These are phyloP conservation scores for Amiota mariae DNA, from an alignment of 2,888 invertebrate genomes.

Conservation along the genomic window DNA sequence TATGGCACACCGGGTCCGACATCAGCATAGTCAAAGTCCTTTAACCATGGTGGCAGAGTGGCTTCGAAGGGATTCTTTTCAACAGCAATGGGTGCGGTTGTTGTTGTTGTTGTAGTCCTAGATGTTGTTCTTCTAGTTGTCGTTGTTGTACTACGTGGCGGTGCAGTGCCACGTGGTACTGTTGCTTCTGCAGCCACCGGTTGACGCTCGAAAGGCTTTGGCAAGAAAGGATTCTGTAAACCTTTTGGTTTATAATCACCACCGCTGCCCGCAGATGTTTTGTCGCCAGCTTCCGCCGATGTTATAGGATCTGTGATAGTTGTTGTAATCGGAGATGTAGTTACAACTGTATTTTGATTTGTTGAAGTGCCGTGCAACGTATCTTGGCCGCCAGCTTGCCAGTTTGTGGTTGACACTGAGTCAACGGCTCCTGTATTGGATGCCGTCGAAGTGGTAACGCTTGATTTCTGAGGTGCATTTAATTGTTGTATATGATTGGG, in stretches of 20 bases:
- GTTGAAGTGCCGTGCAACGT: too few relatives aligned
- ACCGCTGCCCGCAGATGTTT: background rate
- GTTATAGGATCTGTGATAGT: slow-evolving; percentile 37
- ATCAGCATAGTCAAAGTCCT: slow-evolving; percentile 70
- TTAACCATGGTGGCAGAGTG: slow-evolving; percentile 69
- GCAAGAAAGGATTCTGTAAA: slow-evolving; percentile 44
- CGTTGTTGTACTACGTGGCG: slow-evolving; percentile 7
- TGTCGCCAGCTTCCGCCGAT: slow-evolving; percentile 3
- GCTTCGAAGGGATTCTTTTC: slow-evolving; percentile 62
- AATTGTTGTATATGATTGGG: slow-evolving; percentile 30
- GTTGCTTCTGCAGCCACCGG: slow-evolving; percentile 17
- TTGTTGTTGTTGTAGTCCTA: slow-evolving; percentile 40
- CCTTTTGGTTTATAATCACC: slow-evolving; percentile 35
- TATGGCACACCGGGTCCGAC: slow-evolving; percentile 71
- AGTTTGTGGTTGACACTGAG: slow-evolving; percentile 1
- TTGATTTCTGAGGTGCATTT: background rate
- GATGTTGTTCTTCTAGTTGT: slow-evolving; percentile 40
- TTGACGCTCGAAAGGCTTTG: slow-evolving; percentile 20
- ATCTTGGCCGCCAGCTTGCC: slow-evolving; percentile 16
- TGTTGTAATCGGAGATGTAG: slow-evolving; percentile 41
- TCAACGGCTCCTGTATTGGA: background rate
- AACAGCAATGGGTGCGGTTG: slow-evolving; percentile 43
- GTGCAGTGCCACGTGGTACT: background rate
- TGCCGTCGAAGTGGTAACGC: slow-evolving; percentile 23
- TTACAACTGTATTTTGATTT: slow-evolving; percentile 13